Evolutionary conservation across 2,888 invertebrate species (phyloP), one percentile per base, ranked within the genome.

Genomic region (Eupithecia subfuscata): DNA sequence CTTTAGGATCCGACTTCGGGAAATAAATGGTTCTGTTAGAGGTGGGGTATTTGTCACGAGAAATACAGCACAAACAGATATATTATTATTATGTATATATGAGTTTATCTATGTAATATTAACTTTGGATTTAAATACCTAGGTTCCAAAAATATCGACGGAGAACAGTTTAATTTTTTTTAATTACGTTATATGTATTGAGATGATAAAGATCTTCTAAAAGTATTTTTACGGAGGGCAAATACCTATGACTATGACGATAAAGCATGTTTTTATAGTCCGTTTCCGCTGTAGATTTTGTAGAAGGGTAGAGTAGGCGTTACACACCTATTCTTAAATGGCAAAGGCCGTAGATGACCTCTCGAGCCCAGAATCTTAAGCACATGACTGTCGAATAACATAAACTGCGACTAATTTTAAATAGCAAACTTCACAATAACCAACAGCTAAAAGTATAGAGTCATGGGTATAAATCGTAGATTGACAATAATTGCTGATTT

Each of bases 301-400:
- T 22, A 37, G 67, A 34, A 67, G 67, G 40, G 40, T 67, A 65
- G 40, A n/a, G 40, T 65, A 67, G 37, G 67, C 67, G 40, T 65
- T 25, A 64, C 40, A 0, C 63, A 77, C 65, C 69, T 78, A 74
- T 75, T 74, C 76, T 78, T 82, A 76, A 73, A 60, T 70, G 73
- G 77, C 79, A 71, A 71, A 72, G 67, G 40, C 67, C 43, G 37
- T 60, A 12, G 8, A 40, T 56, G 60, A 75, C 74, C 67, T 70
- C 71, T 79, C 74, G 65, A 34, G 34, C 64, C 45, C n/a, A 72
- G 9, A n/a, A 48, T 37, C 48, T 63, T 45, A 75, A 48, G 64
- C 64, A 43, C 30, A 48, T 64, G 40, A 71, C 43, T 56, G 9
- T 70, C 60, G 6, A 68, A 22, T 43, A 43, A 16, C 43, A 6